phyloP scores from a whole-genome alignment of 2,797 vertebrate species.

The Sandelia bainsii region DNA sequence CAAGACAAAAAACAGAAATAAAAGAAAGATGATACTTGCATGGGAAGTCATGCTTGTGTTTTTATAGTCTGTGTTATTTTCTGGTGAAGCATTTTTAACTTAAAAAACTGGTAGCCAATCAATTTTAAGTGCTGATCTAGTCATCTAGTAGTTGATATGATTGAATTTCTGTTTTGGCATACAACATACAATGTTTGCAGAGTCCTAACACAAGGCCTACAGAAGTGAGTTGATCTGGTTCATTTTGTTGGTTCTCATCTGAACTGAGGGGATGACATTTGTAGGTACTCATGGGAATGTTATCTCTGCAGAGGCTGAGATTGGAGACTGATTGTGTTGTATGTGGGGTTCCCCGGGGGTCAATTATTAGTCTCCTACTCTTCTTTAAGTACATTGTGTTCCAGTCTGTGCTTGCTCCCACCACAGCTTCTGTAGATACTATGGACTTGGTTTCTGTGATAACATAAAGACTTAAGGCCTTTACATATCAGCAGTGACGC shows the following conservation, averaged over 20 bases:
- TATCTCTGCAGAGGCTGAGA: background rate
- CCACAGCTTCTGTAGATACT: background rate
- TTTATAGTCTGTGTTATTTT: constrained; percentile 5
- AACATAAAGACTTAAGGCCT: background rate
- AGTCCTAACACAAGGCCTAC: too few relatives aligned
- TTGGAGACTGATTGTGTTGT: background rate
- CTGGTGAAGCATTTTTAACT: too few relatives aligned
- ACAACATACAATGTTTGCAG: too few relatives aligned
- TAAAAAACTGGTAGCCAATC: too few relatives aligned
- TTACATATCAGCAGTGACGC: too few relatives aligned
- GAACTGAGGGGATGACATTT: background rate
- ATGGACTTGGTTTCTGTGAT: background rate
- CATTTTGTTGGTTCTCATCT: background rate
- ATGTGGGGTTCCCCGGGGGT: constrained; percentile 18
- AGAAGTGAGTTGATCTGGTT: background rate
- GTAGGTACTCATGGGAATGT: background rate
- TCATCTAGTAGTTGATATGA: too few relatives aligned
- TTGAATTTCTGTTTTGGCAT: too few relatives aligned
- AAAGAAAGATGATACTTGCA: background rate
- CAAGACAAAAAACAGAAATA: background rate
- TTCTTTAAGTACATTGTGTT: constrained; percentile 2
- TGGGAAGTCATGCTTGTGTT: background rate
- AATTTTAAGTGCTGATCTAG: too few relatives aligned
- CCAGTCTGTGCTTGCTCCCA: background rate
- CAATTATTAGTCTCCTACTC: constrained; percentile 25